phyloP scores from a whole-genome alignment of 2,888 invertebrate species.

The Lamellibrachia columna region DNA sequence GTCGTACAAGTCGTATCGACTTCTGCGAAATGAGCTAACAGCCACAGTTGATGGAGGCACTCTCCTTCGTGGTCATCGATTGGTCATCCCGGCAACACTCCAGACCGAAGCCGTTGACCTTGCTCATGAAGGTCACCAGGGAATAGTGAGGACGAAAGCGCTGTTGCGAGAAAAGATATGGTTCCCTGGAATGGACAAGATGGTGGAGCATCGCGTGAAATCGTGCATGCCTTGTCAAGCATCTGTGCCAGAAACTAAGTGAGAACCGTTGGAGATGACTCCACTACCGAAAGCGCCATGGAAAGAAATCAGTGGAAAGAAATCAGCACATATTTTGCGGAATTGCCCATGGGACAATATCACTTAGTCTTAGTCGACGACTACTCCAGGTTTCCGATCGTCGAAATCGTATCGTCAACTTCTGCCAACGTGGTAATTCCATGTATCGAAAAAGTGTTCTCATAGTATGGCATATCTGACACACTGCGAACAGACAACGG shows the following conservation, averaged over 20 bases:
- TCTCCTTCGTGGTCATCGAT: constrained; percentile 31
- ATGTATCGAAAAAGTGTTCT: constrained; percentile 34
- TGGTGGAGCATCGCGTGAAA: constrained; percentile 36
- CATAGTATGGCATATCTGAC: not conserved
- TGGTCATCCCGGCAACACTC: constrained; percentile 41
- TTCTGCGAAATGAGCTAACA: constrained; percentile 22
- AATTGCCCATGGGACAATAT: constrained; percentile 35
- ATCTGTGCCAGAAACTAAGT: not conserved
- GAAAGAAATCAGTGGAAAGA: constrained; percentile 17
- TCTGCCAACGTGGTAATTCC: constrained; percentile 37
- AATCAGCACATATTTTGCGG: constrained; percentile 38
- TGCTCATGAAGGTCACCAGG: constrained; percentile 46
- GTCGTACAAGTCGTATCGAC: not conserved
- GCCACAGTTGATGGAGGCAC: constrained; percentile 27
- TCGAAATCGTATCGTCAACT: constrained; percentile 13
- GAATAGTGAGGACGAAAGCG: constrained; percentile 44
- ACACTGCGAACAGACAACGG: constrained; percentile 25
- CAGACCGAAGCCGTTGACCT: constrained; percentile 37
- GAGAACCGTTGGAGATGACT: constrained; percentile 37
- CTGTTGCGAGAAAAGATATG: constrained; percentile 45
- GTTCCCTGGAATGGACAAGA: constrained; percentile 45
- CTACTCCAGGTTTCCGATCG: constrained; percentile 33
- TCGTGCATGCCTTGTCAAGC: constrained; percentile 35
- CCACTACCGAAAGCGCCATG: constrained; percentile 37
- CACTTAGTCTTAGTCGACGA: constrained; percentile 43